Evolutionary conservation across 2,113 vertebrate species (phyloP), one percentile per base, ranked within the genome.

Genomic region (Physeter macrocephalus): DNA sequence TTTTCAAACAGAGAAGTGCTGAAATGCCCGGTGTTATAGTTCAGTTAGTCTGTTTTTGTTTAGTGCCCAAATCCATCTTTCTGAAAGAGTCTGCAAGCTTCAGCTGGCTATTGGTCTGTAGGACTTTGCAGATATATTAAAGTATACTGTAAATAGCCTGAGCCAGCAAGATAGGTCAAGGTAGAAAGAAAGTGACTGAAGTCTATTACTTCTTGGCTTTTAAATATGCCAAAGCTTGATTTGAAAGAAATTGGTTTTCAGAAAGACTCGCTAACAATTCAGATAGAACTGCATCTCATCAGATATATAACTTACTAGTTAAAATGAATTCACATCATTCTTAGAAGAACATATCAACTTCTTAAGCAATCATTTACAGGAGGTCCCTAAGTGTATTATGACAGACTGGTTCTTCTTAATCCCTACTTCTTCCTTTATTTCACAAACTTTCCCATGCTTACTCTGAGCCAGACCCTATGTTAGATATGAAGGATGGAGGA

Each of bases 31-130:
- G 34, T 77, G 64, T 66, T 81, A 54, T 39, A 87, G 74, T 82
- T 91, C 81, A 64, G 46, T 96, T 88, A 72, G 84, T 67, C 95
- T 97, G 90, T n/a, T 97, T 97, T 94, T 93, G 84, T 85, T 96
- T 96, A 93, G 81, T 59, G 36, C 57, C 94, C 95, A 96, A 96
- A 88, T 94, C 88, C 62, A 46, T 91, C 81, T 96, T 90, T 92
- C 80, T 88, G 78, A 49, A 93, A 95, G 67, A 90, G 46, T 71
- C 86, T 95, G 78, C 11, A 54, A 82, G 81, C 46, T 94, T 77
- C 83, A 87, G 75, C 75, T 61, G 3, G 49, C 49, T 89, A 0
- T 89, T 83, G n/a, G 64, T 57, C 15, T 82, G 12, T 41, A 69
- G 43, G 81, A 59, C 80, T 91, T 95, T 49, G 11, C 46, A 67